Percentiles rank a stretch among this genome's conserved stretches.
Conservation (phyloP, 1,140 invertebrate genomes). For the Gerris buenoi region DNA sequence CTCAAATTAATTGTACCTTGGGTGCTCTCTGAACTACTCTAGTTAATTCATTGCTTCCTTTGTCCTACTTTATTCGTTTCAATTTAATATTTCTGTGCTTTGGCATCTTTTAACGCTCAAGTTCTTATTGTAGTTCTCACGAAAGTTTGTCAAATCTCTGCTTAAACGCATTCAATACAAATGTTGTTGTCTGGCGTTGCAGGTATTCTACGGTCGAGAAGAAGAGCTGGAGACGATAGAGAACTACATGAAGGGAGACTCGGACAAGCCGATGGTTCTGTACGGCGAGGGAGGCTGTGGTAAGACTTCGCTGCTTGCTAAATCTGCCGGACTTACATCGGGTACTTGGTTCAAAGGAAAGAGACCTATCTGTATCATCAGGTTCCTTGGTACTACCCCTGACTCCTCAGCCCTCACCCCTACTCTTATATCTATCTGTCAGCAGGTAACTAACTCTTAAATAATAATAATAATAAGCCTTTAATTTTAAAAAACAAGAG, state of each 20-base stretch:
- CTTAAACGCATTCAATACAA: too few species aligned
- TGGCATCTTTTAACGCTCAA: too few species aligned
- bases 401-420: constrained; percentile 89
- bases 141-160: too few species aligned
- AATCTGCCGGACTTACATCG: constrained; percentile 65
- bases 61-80: too few species aligned
- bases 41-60: too few species aligned
- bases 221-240: constrained; percentile 68
- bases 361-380: constrained; percentile 71
- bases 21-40: too few species aligned
- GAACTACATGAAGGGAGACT: constrained; percentile 69
- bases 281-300: constrained; percentile 94
- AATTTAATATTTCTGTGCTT: too few species aligned
- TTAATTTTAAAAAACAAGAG: too few species aligned
- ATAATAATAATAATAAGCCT: too few species aligned
- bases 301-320: constrained; percentile 89
- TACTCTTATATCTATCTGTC: constrained; percentile 85
- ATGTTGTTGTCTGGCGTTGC: not conserved
- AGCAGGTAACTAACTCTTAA: constrained; percentile 67
- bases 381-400: constrained; percentile 92
- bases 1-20: too few species aligned
- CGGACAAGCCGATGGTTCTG: constrained; percentile 78
- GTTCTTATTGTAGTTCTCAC: too few species aligned
- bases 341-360: constrained; percentile 53
- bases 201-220: constrained; percentile 87